Base-by-base conservation (phyloP, 2,888 invertebrate species). In the Chymomyza procnemis region DNA sequence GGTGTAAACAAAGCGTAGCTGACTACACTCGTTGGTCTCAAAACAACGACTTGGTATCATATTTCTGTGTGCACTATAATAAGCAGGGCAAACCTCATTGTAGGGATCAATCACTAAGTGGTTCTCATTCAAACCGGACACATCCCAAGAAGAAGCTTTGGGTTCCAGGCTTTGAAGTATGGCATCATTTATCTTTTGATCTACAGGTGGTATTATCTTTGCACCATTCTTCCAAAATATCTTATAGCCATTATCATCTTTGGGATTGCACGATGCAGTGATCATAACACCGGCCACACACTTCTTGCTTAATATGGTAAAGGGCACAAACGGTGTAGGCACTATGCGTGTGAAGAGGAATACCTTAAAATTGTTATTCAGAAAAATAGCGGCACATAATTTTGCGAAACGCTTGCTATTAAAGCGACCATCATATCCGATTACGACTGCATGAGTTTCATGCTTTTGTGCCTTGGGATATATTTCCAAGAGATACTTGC, bases 201-300 rank as follows among this genome's bases (percentile, higher is more conserved):
- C 99, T 71, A 96, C 95, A 0, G 99, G 99, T 0, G 96, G 90
- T 67, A 97, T 94, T 69, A 99, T 97, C 93, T 98, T 99, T 9
- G 97, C 95, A 0, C 98, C 97, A 91, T 99, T 99, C 1, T 93
- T 92, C 95, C 97, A 98, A 89, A 98, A 99, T 1, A 98, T 97
- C 92, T 99, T 99, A 88, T 98, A 99, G 0, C 98, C 98, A 88
- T 99, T 98, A 87, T 98, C 97, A 18, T 97, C 95, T 89, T 97
- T 97, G 0, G 97, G 97, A 91, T 98, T 98, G 87, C 98, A 98
- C 0, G 97, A 98, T 0, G 97, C 98, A 0, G 98, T 98, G 3
- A 98, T 94, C 96, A 98, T 97, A 3, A 99, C 93, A 0, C 98
- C 98, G 48, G 95, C 96, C 0, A 94, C 94, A 66, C 96, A 95